Conservation (phyloP, 2,888 invertebrate species). For the Clunio marinus region DNA sequence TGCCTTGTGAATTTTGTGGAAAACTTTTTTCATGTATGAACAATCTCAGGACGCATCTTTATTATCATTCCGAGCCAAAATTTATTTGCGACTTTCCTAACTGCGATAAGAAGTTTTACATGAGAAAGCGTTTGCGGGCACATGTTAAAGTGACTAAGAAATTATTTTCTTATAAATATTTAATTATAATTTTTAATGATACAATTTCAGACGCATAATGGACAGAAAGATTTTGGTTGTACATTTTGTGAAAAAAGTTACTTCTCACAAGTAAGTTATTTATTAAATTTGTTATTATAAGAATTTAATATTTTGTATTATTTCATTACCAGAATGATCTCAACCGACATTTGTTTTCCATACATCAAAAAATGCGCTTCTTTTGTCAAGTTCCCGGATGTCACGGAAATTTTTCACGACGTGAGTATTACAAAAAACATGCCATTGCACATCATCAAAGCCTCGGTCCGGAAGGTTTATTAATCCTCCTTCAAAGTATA, state of each 20-base stretch:
- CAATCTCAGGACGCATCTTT: conserved; percentile 27
- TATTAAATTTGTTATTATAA: background rate
- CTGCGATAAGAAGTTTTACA: conserved; percentile 29
- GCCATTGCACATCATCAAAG: conserved; percentile 30
- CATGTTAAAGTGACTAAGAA: too few species aligned
- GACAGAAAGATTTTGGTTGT: conserved; percentile 27
- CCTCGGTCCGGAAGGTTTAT: conserved; percentile 1
- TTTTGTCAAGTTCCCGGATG: conserved; percentile 22
- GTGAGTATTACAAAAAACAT: conserved; percentile 31
- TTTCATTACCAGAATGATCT: conserved; percentile 24
- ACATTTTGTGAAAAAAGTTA: conserved; percentile 25
- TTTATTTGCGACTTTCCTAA: conserved; percentile 6
- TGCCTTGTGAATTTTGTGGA: conserved; percentile 24
- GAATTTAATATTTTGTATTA: background rate
- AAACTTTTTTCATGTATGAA: conserved; percentile 28
- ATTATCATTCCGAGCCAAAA: conserved; percentile 30
- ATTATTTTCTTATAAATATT: too few species aligned
- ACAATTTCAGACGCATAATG: background rate
- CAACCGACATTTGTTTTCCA: conserved; percentile 29
- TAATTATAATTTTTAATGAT: too few species aligned
- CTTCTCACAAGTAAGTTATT: conserved; percentile 24
- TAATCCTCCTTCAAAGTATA: background rate
- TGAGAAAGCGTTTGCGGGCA: conserved; percentile 28
- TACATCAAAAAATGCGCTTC: conserved; percentile 27
- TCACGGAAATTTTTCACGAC: conserved; percentile 24